Percentiles rank a stretch among this genome's conserved stretches.
These are phyloP conservation scores for Hypercompe scribonia DNA, from an alignment of 2,888 invertebrate species.

Conservation along the genomic window DNA sequence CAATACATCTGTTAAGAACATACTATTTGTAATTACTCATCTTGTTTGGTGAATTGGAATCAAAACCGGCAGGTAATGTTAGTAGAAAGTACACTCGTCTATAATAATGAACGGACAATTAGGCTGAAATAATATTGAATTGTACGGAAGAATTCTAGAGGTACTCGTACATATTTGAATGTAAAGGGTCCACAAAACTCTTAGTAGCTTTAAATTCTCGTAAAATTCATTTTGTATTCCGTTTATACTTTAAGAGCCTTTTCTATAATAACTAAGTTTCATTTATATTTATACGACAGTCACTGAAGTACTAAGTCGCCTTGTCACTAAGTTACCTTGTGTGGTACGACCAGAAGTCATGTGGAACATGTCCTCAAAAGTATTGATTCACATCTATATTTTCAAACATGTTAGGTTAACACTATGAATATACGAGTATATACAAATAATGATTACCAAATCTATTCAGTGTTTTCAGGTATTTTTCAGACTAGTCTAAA, in stretches of 20 bases:
- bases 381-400: no score
- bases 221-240: not conserved
- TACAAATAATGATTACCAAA: no score
- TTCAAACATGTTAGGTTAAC: no score
- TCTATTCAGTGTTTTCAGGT: no score
- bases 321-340: no score
- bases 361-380: no score
- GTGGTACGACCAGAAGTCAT: no score
- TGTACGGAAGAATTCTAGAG: not conserved
- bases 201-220: not conserved
- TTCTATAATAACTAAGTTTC: not conserved
- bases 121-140: not conserved
- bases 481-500: no score
- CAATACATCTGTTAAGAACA: constrained; percentile 81
- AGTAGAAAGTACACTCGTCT: constrained; percentile 65
- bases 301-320: no score
- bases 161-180: not conserved
- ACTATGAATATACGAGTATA: no score
- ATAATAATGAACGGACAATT: not conserved
- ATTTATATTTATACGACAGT: not conserved
- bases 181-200: not conserved
- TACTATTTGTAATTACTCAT: constrained; percentile 79
- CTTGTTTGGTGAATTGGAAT: constrained; percentile 79
- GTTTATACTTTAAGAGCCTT: not conserved
- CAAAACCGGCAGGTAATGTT: constrained; percentile 64